Evolutionary conservation across 1,140 invertebrate species (phyloP).

Genomic region (Gonatopus flavifemur): DNA sequence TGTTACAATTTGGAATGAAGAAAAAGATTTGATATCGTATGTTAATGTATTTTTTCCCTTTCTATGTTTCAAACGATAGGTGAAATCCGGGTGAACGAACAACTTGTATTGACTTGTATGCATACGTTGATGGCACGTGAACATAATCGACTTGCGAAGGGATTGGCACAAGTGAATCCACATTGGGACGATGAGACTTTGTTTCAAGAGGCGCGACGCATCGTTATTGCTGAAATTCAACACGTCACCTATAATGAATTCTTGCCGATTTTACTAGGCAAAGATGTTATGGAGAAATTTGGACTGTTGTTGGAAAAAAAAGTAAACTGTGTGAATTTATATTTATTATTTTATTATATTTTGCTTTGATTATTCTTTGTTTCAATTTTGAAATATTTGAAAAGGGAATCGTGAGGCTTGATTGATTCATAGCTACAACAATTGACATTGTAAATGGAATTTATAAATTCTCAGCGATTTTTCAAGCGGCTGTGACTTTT

Average conservation of each 20-base stretch:
- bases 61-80: constrained; percentile 58
- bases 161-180: constrained; percentile 78
- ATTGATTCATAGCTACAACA: no score
- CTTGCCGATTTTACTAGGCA: constrained; percentile 88
- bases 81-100: constrained; percentile 93
- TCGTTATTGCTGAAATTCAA: constrained; percentile 88
- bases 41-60: constrained; percentile 3
- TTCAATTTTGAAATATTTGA: background rate
- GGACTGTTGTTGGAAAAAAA: constrained; percentile 81
- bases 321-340: constrained; percentile 51
- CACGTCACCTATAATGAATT: constrained; percentile 95
- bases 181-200: constrained; percentile 95
- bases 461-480: no score
- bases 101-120: constrained; percentile 86
- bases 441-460: no score
- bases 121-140: constrained; percentile 87
- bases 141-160: constrained; percentile 83
- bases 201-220: constrained; percentile 88
- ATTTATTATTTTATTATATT: no score
- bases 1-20: no score
- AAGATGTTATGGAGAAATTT: constrained; percentile 91
- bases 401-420: no score
- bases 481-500: no score
- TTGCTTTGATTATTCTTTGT: background rate
- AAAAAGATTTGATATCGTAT: background rate